These are phyloP conservation scores for Semicossyphus pulcher DNA, from an alignment of 2,113 vertebrate species.

Conservation along the genomic window DNA sequence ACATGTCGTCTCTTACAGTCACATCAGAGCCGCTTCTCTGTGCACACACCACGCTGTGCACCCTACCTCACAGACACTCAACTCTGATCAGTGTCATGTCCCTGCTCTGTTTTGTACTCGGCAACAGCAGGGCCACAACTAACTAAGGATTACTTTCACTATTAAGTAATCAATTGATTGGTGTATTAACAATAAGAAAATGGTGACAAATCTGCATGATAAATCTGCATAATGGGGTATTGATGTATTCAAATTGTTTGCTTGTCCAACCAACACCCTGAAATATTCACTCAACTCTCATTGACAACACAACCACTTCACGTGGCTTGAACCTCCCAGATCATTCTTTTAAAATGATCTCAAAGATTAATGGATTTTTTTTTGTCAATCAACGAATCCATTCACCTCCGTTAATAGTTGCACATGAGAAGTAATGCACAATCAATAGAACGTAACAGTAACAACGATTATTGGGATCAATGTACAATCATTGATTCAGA, in stretches of 20 bases:
- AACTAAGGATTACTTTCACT: background rate
- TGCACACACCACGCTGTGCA: constrained; percentile 16
- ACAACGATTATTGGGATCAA: background rate
- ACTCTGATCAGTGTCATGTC: background rate
- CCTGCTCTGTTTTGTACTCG: background rate
- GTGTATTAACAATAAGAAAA: background rate
- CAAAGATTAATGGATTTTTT: background rate
- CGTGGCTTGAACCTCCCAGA: background rate
- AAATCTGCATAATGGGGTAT: no score
- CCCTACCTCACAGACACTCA: constrained; percentile 50
- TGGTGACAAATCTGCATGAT: background rate
- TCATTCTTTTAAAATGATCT: background rate
- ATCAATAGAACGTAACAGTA: background rate
- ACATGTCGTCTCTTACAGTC: background rate
- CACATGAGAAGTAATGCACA: background rate
- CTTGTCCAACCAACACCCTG: background rate
- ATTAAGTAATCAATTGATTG: background rate
- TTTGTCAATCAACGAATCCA: background rate
- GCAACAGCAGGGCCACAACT: background rate
- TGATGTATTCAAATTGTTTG: background rate
- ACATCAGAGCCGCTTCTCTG: constrained; percentile 2
- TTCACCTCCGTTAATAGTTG: background rate
- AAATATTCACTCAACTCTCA: background rate
- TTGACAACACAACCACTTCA: background rate
- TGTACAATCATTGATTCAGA: background rate